Base-by-base conservation (phyloP, 2,113 vertebrate species). In the Corythaeola cristata region DNA sequence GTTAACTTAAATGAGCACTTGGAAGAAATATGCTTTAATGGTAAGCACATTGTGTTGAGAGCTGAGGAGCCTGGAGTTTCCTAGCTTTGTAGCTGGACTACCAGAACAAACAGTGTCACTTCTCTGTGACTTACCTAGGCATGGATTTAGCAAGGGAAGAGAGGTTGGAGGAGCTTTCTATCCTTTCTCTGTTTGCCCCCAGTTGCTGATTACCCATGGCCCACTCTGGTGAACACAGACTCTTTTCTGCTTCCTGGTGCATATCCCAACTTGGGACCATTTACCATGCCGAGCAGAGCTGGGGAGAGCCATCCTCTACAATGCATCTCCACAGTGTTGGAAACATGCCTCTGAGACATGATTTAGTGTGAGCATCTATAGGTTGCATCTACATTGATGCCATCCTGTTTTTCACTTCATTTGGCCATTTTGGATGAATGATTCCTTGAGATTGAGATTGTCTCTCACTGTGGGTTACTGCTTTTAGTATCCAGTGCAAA, bases 151-250 rank as follows among this genome's bases (percentile, higher is more conserved):
- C 8, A 68, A 9, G 8, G 19, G 8, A 56, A 58, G 39, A 83
- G 30, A 60, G 6, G 26, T 3, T 92, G 71, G 39, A 71, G n/a
- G 13, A 64, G 24, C 27, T 83, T 87, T 76, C 44, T 94, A 0
- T 72, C 28, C n/a, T 73, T 0, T 2, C 8, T 60, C 28, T 67
- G 2, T 73, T 85, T 77, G 22, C 10, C 30, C 5, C 23, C 28
- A 15, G 6, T 32, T 91, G 27, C 5, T 8, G 60, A 1, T 56
- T 83, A 35, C 5, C 6, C 6, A 15, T 22, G 28, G 27, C 18
- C 56, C 21, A 16, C 15, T 35, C 10, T 75, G 62, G 33, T 10
- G 18, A 23, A 10, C 47, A 15, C 0, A 0, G 53, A 7, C 7
- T 33, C 9, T 69, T 59, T 88, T 33, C 56, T 41, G 11, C 47